Conservation (phyloP, 2,888 invertebrate genomes). For the Stenodema calcarata region DNA sequence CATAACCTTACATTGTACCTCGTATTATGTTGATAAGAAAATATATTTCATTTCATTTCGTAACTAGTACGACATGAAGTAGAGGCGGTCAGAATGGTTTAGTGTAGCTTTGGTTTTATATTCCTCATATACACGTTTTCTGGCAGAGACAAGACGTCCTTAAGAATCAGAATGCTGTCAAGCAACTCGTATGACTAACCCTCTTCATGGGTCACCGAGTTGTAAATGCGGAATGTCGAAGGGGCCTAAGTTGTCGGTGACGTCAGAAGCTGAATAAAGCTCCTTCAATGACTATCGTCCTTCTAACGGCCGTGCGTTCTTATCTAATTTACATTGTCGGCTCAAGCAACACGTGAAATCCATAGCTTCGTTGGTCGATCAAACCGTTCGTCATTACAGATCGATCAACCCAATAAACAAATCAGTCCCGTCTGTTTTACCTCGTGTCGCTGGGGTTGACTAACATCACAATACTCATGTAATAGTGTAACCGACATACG, state of each 20-base stretch:
- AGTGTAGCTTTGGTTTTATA: no score
- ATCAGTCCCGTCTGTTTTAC: not conserved
- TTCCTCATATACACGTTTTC: not conserved
- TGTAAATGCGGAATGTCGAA: not conserved
- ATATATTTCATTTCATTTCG: no score
- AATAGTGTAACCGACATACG: no score
- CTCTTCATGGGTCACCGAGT: not conserved
- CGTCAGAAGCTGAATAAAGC: not conserved
- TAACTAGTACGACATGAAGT: no score
- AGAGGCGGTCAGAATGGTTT: no score
- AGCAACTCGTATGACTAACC: not conserved
- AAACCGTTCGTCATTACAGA: not conserved
- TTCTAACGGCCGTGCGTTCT: not conserved
- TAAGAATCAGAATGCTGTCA: not conserved
- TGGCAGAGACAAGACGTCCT: not conserved
- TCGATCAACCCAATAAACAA: not conserved
- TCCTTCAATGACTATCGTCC: not conserved
- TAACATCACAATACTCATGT: not conserved
- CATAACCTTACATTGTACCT: no score
- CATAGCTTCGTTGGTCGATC: not conserved
- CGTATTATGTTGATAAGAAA: no score
- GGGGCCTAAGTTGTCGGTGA: not conserved
- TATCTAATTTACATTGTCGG: not conserved
- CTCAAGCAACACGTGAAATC: not conserved
- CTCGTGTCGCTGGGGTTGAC: no score